Evolutionary conservation across 2,797 vertebrate species (phyloP).

Genomic region (Halcyon leucocephala): DNA sequence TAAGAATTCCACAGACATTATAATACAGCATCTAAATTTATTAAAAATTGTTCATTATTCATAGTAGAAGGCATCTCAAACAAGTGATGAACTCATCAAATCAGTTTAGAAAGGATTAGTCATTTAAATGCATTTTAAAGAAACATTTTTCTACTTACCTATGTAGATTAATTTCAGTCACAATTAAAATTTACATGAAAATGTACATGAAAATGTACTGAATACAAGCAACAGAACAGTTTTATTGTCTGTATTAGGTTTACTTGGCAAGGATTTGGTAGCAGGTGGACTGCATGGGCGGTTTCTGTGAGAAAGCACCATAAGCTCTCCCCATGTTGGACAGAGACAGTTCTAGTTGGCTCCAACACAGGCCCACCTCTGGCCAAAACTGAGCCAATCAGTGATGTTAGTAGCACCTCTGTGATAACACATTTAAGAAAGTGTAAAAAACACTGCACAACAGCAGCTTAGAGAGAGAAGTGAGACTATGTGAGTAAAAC

Average conservation of each 20-base stretch:
- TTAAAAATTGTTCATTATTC: neutral
- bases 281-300: neutral
- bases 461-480: neutral
- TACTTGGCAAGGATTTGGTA: neutral
- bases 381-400: neutral
- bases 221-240: neutral
- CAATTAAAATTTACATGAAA: neutral
- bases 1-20: neutral
- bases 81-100: neutral
- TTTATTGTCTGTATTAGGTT: neutral
- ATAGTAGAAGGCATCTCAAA: neutral
- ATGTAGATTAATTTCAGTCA: neutral
- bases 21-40: neutral
- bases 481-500: neutral
- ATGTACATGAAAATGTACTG: neutral
- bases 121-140: conserved; percentile 25
- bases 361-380: fast-evolving
- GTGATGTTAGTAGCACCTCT: fast-evolving
- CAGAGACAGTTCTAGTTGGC: fast-evolving
- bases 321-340: fast-evolving
- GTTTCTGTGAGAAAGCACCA: neutral
- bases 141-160: neutral
- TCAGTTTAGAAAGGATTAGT: conserved; percentile 2
- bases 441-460: neutral
- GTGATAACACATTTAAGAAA: neutral